A percentile compares a stretch with the other conserved stretches of the same genome.
These are phyloP conservation scores for Helobdella robusta DNA, from an alignment of 2,888 invertebrate genomes.

Conservation along the genomic window DNA sequence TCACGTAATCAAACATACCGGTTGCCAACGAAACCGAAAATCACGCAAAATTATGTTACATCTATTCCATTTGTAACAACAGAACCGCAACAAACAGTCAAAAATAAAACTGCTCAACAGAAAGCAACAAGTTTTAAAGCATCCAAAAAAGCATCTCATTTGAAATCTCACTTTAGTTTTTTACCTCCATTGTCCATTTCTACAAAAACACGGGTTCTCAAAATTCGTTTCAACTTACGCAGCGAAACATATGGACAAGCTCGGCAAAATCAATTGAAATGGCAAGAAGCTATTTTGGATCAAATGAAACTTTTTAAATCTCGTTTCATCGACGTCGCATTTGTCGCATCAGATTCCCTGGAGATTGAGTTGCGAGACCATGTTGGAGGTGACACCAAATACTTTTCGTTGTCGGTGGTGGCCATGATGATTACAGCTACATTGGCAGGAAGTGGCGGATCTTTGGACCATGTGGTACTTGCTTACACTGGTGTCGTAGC, in stretches of 20 bases:
- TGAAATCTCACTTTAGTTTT: background rate
- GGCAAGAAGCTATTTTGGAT: constrained; percentile 31
- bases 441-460: constrained; percentile 29
- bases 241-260: constrained; percentile 23
- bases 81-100: background rate
- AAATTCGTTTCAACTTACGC: constrained; percentile 29
- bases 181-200: constrained; percentile 5
- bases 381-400: constrained; percentile 31
- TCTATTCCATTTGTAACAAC: background rate
- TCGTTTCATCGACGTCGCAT: constrained; percentile 26
- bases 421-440: constrained; percentile 35
- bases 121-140: no score
- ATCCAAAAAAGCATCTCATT: background rate
- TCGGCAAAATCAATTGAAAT: constrained; percentile 25
- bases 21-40: background rate
- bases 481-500: constrained; percentile 31
- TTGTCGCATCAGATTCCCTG: constrained; percentile 36
- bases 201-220: background rate
- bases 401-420: constrained; percentile 30
- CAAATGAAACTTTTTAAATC: constrained; percentile 23
- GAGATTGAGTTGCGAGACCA: constrained; percentile 36
- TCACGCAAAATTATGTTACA: background rate
- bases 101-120: constrained; percentile 4
- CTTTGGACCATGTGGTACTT: constrained; percentile 29
- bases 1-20: no score